Evolutionary conservation across 2,888 invertebrate species (phyloP).

Genomic region (Cremastobaeus sp.): DNA sequence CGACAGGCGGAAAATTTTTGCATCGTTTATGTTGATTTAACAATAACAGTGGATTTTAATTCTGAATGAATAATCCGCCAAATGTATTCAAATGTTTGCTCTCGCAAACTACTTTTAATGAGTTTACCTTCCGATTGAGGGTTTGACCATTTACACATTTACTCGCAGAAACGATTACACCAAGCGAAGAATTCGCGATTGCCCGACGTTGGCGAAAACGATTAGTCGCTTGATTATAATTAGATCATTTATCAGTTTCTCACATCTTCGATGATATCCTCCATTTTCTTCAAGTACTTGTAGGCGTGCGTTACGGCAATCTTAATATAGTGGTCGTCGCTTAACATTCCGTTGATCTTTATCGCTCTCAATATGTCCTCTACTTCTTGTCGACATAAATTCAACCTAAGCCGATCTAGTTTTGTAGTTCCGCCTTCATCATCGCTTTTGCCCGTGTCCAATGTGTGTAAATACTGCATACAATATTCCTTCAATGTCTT

Average conservation of each 20-base stretch:
- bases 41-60: too few relatives aligned
- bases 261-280: conserved; percentile 79
- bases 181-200: too few relatives aligned
- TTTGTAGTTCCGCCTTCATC: conserved; percentile 70
- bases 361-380: conserved; percentile 69
- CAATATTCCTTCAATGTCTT: conserved; percentile 70
- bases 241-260: conserved; percentile 58
- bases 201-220: too few relatives aligned
- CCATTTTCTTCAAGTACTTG: conserved; percentile 77
- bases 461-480: conserved; percentile 76
- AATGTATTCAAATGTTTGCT: too few relatives aligned
- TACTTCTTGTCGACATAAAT: conserved; percentile 69
- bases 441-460: conserved; percentile 67
- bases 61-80: too few relatives aligned
- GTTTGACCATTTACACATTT: too few relatives aligned
- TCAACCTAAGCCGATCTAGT: conserved; percentile 72
- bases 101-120: too few relatives aligned
- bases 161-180: too few relatives aligned
- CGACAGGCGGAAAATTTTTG: too few relatives aligned
- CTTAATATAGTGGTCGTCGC: conserved; percentile 70
- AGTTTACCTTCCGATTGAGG: too few relatives aligned
- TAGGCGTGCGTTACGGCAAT: conserved; percentile 75
- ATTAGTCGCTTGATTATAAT: background rate
- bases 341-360: conserved; percentile 70
- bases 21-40: too few relatives aligned